Percentiles rank a stretch among this genome's conserved stretches.
Conservation (phyloP, 2,797 vertebrate genomes). For the Percopsis omiscomaycus region DNA sequence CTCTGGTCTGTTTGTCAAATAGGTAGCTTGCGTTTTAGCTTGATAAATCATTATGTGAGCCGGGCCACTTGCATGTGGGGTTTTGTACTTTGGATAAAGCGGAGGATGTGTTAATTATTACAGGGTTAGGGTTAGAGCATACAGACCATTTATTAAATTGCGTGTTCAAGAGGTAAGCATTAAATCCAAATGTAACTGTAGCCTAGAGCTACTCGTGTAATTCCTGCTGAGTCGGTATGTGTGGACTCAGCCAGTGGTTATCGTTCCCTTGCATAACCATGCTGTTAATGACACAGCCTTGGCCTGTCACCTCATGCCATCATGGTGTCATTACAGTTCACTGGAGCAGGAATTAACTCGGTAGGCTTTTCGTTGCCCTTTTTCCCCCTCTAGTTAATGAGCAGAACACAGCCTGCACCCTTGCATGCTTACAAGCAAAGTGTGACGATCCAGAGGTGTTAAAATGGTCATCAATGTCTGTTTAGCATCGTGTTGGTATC, state of each 20-base stretch:
- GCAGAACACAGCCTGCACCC: neutral
- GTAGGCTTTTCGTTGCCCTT: neutral
- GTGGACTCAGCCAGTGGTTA: slow-evolving; percentile 19
- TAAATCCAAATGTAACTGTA: neutral
- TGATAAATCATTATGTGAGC: neutral
- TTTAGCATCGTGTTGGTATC: slow-evolving; percentile 2
- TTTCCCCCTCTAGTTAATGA: neutral
- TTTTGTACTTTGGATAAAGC: too few relatives aligned
- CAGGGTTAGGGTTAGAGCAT: too few relatives aligned
- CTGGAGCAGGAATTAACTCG: slow-evolving; percentile 1
- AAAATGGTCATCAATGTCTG: neutral
- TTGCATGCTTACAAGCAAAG: neutral
- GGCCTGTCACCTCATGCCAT: slow-evolving; percentile 8
- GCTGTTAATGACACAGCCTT: slow-evolving; percentile 15
- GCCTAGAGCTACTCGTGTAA: neutral
- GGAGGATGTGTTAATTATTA: too few relatives aligned
- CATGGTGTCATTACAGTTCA: slow-evolving; percentile 8
- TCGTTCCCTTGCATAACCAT: slow-evolving; percentile 24
- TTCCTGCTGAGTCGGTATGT: neutral
- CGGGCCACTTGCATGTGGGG: too few relatives aligned
- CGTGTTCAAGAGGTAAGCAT: neutral
- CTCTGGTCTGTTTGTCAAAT: neutral
- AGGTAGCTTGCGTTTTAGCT: neutral
- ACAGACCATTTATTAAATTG: too few relatives aligned
- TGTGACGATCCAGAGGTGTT: slow-evolving; percentile 3